These are phyloP conservation scores for Drosophila hamatofila DNA, from an alignment of 2,888 invertebrate species.

Conservation along the genomic window DNA sequence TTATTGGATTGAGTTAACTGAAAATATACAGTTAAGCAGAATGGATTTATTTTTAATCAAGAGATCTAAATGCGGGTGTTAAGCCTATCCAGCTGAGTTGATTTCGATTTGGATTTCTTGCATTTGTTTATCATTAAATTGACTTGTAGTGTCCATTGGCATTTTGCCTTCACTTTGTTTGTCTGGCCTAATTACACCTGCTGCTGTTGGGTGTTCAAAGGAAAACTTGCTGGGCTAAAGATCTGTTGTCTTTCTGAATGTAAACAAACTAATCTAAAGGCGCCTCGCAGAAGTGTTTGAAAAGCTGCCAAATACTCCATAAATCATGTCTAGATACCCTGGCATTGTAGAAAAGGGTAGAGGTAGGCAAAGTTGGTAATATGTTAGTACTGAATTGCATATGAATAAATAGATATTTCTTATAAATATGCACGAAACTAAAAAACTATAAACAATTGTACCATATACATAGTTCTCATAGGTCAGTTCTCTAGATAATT, in stretches of 20 bases:
- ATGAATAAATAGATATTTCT: too few relatives aligned
- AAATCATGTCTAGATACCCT: constrained; percentile 33
- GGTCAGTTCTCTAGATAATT: neutral
- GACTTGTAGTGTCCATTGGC: constrained; percentile 36
- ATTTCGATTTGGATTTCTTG: neutral
- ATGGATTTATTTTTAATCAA: neutral
- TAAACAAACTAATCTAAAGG: constrained; percentile 44
- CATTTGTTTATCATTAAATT: constrained; percentile 40
- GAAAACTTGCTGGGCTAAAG: neutral
- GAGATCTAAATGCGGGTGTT: constrained; percentile 34
- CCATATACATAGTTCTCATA: too few relatives aligned
- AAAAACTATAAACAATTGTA: too few relatives aligned
- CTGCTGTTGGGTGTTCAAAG: constrained; percentile 24
- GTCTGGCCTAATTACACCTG: constrained; percentile 40
- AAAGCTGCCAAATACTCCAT: constrained; percentile 21
- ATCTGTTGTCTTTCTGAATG: constrained; percentile 28
- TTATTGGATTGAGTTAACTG: neutral
- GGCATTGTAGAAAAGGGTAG: neutral
- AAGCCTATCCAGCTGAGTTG: neutral
- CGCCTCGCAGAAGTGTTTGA: constrained; percentile 27
- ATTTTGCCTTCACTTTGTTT: constrained; percentile 12
- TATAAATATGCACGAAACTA: too few relatives aligned
- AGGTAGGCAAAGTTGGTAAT: neutral
- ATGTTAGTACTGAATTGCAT: too few relatives aligned
- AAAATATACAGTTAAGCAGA: neutral